Conservation (phyloP, 2,888 invertebrate genomes). For the Parnassius orleans region DNA sequence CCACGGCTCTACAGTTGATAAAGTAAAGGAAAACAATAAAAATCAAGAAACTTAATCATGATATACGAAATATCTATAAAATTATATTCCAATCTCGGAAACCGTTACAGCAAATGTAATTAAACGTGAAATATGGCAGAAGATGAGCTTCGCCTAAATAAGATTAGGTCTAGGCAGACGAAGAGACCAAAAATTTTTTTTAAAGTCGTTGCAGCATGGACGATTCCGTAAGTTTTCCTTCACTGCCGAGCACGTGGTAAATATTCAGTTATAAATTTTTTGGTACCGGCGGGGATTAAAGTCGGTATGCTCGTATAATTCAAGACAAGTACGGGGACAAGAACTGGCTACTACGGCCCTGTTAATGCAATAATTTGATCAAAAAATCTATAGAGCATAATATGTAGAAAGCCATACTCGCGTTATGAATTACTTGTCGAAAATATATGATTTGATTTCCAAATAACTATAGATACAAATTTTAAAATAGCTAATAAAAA, state of each 20-base stretch:
- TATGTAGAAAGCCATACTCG: constrained; percentile 8
- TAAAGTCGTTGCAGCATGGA: too few relatives aligned
- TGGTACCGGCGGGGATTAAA: too few relatives aligned
- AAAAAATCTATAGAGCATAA: neutral
- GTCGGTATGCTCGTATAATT: too few relatives aligned
- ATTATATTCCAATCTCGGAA: neutral
- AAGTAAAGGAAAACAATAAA: neutral
- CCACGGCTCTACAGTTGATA: too few relatives aligned
- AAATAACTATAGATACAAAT: constrained; percentile 8
- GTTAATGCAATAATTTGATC: neutral
- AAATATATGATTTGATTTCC: neutral
- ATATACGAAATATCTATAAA: neutral
- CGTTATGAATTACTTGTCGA: constrained; percentile 2
- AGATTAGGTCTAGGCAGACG: constrained; percentile 1
- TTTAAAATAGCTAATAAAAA: constrained; percentile 7
- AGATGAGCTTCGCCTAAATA: constrained; percentile 5
- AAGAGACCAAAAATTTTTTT: neutral
- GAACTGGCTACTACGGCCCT: too few relatives aligned
- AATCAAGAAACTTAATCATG: neutral
- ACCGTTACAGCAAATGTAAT: constrained; percentile 1
- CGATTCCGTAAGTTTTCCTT: too few relatives aligned
- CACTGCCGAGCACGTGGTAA: too few relatives aligned
- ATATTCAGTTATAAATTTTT: too few relatives aligned
- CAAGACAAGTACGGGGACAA: too few relatives aligned
- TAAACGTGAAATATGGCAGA: neutral